phyloP scores from a whole-genome alignment of 1,140 invertebrate species.

The Patella vulgata region DNA sequence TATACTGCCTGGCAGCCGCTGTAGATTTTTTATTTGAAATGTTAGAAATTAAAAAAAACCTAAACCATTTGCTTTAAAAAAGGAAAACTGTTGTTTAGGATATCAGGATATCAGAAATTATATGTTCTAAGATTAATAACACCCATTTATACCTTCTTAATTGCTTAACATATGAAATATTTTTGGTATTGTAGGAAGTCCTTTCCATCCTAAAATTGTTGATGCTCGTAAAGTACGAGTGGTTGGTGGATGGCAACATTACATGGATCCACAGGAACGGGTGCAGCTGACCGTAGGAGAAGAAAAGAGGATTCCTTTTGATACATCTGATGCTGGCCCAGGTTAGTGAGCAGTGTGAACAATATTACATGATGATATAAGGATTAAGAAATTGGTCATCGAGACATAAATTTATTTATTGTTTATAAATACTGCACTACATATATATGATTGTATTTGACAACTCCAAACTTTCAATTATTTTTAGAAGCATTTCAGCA shows the following conservation, averaged over 20 bases:
- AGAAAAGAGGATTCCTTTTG: slow-evolving; percentile 73
- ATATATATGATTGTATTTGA: no score
- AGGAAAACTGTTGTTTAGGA: no score
- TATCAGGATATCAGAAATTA: no score
- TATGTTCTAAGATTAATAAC: no score
- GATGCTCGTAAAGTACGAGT: slow-evolving; percentile 74
- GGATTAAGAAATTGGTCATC: background rate
- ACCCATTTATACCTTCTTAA: no score
- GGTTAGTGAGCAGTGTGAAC: slow-evolving; percentile 68
- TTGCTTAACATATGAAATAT: no score
- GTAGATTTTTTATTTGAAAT: no score
- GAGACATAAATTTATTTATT: background rate
- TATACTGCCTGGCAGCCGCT: no score
- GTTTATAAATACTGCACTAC: background rate
- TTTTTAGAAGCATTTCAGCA: no score
- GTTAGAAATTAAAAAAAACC: no score
- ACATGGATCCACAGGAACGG: slow-evolving; percentile 77
- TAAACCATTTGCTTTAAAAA: no score
- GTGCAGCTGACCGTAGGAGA: slow-evolving; percentile 75
- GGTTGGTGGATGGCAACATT: slow-evolving; percentile 77
- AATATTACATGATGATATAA: background rate
- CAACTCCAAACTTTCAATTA: no score
- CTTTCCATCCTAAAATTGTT: slow-evolving; percentile 78
- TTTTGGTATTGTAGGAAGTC: slow-evolving; percentile 75
- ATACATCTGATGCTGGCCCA: slow-evolving; percentile 74